Evolutionary conservation across 2,797 vertebrate genomes (phyloP), one percentile per base, ranked within the genome.

Genomic region (Vultur gryphus): DNA sequence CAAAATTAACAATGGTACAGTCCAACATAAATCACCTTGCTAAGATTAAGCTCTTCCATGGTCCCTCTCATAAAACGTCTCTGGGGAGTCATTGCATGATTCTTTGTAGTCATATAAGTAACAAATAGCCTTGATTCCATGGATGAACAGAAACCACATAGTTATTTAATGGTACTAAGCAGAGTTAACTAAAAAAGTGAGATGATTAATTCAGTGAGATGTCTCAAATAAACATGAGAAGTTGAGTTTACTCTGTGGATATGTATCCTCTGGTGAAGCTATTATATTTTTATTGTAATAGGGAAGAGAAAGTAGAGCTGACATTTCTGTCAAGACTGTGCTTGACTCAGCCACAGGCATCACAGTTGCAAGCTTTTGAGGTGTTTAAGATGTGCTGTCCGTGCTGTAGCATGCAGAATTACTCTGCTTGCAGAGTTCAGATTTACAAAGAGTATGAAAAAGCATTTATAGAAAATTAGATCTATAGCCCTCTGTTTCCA

Each of bases 161-260:
- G 44, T 64, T 90, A 77, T 76, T 85, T 83, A 89, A 87, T 57
- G 52, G 37, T 64, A 66, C 61, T 88, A 90, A 85, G 57, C 46
- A 43, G 81, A 81, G 77, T 88, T 90, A 92, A 80, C 59, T 86
- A 93, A 87, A 31, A 83, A 48, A 92, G 39, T 51, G 59, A 70
- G 59, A 78, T 87, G 59, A 85, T 87, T 89, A 88, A 90, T 93
- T 73, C 72, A 82, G 35, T 84, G 58, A 89, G 72, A 91, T 73
- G 35, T 55, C 67, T 89, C 71, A 80, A 75, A 35, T 33, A 88
- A 95, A 88, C 39, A 65, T 29, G 37, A 86, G 58, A 78, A 65
- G 59, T 78, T 85, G 58, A 75, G 33, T 86, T 81, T 93, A 80
- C 93, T 85, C 69, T 90, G 65, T 91, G 51, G 44, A 46, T 92